Conservation (phyloP, 2,888 invertebrate genomes). For the Liopterus haemorrhoidalis region DNA sequence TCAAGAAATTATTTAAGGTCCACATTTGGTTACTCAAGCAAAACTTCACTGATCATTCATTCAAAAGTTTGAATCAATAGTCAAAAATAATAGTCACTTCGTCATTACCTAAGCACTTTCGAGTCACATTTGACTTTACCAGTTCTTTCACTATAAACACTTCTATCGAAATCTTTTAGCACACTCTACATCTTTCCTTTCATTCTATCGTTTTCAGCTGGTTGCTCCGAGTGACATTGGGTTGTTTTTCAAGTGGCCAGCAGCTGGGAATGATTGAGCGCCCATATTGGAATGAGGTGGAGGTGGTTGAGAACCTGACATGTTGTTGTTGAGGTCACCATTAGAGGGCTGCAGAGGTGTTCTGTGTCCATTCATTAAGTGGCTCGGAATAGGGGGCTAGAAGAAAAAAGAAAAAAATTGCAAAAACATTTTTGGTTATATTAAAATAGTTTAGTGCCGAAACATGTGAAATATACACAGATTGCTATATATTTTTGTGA, state of each 20-base stretch:
- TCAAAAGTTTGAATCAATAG: too few species aligned
- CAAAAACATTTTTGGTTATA: too few species aligned
- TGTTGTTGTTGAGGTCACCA: conserved; percentile 65
- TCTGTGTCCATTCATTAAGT: conserved; percentile 52
- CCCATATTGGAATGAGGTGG: conserved; percentile 42
- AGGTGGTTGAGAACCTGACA: conserved; percentile 49
- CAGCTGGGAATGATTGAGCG: conserved; percentile 49
- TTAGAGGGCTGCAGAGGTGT: conserved; percentile 42
- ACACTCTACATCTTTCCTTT: conserved; percentile 24
- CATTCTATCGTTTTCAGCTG: conserved; percentile 56
- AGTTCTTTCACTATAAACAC: too few species aligned
- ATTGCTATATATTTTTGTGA: too few species aligned
- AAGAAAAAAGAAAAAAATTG: conserved; percentile 25
- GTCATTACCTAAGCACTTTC: too few species aligned
- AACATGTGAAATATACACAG: too few species aligned
- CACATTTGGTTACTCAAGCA: too few species aligned
- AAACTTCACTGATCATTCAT: too few species aligned
- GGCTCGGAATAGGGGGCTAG: conserved; percentile 42
- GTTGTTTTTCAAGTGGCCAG: conserved; percentile 44
- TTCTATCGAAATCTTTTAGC: conserved; percentile 4
- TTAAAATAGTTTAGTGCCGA: too few species aligned
- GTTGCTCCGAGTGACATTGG: conserved; percentile 55
- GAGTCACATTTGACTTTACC: too few species aligned
- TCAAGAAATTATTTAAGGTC: too few species aligned
- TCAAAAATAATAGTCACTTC: too few species aligned